Evolutionary conservation across 2,888 invertebrate genomes (phyloP), one percentile per base, ranked within the genome.

Genomic region (Lysandra coridon): DNA sequence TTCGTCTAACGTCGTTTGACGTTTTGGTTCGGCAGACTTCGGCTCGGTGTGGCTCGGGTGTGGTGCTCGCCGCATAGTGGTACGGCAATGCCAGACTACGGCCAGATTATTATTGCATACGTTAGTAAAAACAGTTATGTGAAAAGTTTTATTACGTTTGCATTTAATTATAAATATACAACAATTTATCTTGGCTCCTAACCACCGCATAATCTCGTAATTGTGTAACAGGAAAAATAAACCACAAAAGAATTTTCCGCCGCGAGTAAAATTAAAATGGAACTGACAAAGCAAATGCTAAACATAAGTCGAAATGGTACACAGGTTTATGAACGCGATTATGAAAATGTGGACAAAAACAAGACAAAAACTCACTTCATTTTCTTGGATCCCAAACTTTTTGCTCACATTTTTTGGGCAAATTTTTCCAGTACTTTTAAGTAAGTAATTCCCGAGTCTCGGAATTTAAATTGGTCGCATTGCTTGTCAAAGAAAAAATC

Each of bases 261-360:
- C 53, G 30, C 57, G 76, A 49, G 57, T 33, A 49, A 76, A 76
- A 76, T 76, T 76, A 76, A 76, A 76, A 76, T 33, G 76, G 57
- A 76, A 76, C 76, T 76, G 76, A 76, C 76, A 76, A 76, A 76
- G 76, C 76, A 76, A 76, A 76, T 76, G 53, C 57, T 49, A 76
- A 76, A 57, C 76, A 76, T 76, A 76, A 53, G 76, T 76, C 76
- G 49, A 76, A 76, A 76, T 53, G 76, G 76, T 53, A 76, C 44
- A 74, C 74, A 76, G 53, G 49, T 76, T 74, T 76, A 79, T 78
- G 79, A 79, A 80, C 80, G 78, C 79, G 79, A 80, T 80, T 80
- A 79, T 80, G 78, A 80, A 80, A 80, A 73, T 78, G 69, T 78
- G 77, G 44, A 80, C 75, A 78, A 80, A 80, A 78, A 69, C 69